Conservation (phyloP, 2,888 invertebrate species). For the Yponomeuta cagnagella region DNA sequence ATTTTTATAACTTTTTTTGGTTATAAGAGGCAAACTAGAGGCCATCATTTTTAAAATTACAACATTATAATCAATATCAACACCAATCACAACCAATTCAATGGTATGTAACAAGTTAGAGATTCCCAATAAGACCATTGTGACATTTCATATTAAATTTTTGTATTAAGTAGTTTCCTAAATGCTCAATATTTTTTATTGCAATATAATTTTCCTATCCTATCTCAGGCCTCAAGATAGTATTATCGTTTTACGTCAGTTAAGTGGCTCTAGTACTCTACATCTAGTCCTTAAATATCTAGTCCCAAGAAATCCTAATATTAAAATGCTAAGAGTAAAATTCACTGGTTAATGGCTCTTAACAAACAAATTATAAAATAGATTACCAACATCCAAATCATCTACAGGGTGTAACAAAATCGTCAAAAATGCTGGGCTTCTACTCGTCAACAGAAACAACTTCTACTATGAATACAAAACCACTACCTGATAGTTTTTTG, state of each 20-base stretch:
- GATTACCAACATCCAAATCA: background rate
- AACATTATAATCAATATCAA: background rate
- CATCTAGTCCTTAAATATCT: background rate
- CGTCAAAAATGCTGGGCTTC: no score
- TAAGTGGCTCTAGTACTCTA: background rate
- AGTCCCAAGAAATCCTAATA: background rate
- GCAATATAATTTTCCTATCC: no score
- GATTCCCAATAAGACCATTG: background rate
- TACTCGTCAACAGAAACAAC: no score
- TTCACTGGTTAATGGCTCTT: background rate
- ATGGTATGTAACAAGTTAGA: background rate
- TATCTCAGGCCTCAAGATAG: background rate
- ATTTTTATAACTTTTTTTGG: no score
- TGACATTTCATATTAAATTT: background rate
- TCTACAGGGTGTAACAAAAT: no score
- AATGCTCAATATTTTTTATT: no score
- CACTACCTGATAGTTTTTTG: no score
- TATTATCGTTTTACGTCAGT: background rate
- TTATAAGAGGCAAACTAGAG: background rate
- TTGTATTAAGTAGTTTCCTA: no score
- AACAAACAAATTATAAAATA: background rate
- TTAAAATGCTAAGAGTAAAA: background rate
- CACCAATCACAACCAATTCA: background rate
- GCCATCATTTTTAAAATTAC: background rate
- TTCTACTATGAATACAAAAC: no score